These are phyloP conservation scores for Muscidifurax raptorellus DNA, from an alignment of 1,140 invertebrate species.

Conservation along the genomic window DNA sequence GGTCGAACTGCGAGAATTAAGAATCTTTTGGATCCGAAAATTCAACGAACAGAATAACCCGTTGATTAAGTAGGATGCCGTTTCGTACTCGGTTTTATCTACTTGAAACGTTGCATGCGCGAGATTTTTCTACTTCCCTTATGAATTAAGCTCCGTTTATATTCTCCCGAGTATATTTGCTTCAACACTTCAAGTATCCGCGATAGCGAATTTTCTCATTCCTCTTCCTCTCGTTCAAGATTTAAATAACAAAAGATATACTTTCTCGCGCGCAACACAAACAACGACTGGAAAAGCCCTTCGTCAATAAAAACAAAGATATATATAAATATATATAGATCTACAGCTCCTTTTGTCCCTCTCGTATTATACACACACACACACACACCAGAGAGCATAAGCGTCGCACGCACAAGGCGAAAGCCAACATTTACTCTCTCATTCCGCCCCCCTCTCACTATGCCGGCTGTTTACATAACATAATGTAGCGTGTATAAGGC, in stretches of 20 bases:
- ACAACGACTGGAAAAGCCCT: background rate
- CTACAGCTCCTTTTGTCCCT: background rate
- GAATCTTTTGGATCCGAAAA: too few species aligned
- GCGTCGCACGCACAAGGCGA: background rate
- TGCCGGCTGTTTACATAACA: background rate
- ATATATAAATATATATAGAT: too few species aligned
- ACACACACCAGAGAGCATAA: too few species aligned
- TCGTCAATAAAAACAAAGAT: background rate
- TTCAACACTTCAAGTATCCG: background rate
- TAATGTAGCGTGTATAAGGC: background rate
- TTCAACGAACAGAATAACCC: background rate
- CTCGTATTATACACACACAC: background rate
- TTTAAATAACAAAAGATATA: background rate
- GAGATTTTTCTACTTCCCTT: background rate
- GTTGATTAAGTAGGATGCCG: background rate
- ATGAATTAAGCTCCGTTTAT: background rate
- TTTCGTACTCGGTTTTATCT: background rate
- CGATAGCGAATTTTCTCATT: background rate
- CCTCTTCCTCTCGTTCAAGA: background rate
- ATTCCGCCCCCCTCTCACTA: background rate
- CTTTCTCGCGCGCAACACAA: background rate
- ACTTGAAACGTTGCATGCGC: background rate
- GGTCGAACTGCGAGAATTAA: too few species aligned
- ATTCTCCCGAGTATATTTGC: background rate
- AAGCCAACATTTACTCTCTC: background rate